A percentile compares a stretch with the other conserved stretches of the same genome.
phyloP scores from a whole-genome alignment of 2,797 vertebrate species.

The Sebastes minor region DNA sequence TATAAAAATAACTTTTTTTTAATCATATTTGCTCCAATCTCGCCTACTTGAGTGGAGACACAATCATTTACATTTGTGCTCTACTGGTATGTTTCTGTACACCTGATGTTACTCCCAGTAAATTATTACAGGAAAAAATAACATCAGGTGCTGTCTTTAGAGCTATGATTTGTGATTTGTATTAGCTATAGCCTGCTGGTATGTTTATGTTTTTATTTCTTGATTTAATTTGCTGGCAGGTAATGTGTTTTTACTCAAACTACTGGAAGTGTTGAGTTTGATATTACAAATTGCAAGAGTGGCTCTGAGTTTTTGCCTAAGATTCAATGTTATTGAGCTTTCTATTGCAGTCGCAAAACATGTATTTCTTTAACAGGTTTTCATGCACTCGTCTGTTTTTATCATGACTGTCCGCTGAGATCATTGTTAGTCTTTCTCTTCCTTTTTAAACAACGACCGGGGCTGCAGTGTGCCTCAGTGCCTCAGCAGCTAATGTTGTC shows the following conservation, averaged over 20 bases:
- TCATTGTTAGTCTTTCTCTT: neutral
- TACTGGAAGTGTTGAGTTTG: neutral
- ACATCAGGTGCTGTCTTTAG: too few species aligned
- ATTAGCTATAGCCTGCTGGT: neutral
- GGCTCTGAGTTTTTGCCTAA: neutral
- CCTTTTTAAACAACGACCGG: neutral
- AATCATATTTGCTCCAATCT: too few species aligned
- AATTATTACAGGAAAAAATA: too few species aligned
- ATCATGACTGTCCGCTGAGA: neutral
- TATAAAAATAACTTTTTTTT: too few species aligned
- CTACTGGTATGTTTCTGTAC: too few species aligned
- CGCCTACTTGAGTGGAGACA: too few species aligned
- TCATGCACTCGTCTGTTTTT: neutral
- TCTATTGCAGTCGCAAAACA: neutral
- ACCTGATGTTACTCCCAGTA: too few species aligned
- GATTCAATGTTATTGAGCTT: neutral
- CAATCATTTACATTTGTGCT: too few species aligned
- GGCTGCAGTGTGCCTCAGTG: neutral
- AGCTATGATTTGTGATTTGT: neutral
- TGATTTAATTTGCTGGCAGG: neutral
- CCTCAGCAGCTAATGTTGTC: neutral
- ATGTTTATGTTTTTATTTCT: neutral
- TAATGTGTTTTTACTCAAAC: neutral
- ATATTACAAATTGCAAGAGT: neutral
- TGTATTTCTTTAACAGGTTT: neutral